A percentile compares a stretch with the other conserved stretches of the same genome.
These are phyloP conservation scores for Luscinia luscinia DNA, from an alignment of 2,797 vertebrate genomes.

Conservation along the genomic window DNA sequence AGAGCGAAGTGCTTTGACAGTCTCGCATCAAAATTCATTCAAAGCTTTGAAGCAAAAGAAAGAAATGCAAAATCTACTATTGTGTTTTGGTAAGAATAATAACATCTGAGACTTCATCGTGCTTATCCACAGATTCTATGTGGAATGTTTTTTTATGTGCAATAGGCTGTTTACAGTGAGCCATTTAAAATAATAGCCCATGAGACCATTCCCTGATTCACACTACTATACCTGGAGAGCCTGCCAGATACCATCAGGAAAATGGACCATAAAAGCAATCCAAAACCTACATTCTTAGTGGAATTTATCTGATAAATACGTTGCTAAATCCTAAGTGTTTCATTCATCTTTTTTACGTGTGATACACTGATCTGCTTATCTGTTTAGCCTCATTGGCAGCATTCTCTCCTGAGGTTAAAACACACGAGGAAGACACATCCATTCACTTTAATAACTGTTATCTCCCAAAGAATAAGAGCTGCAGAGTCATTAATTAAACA, in stretches of 20 bases:
- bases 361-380: constrained; percentile 7
- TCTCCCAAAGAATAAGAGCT: neutral
- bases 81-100: constrained; percentile 11
- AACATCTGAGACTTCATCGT: neutral
- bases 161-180: neutral
- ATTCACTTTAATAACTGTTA: constrained; percentile 14
- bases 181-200: constrained; percentile 41
- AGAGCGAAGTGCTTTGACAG: constrained; percentile 49
- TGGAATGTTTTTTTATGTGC: constrained; percentile 4
- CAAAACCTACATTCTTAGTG: neutral
- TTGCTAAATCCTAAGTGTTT: constrained; percentile 48
- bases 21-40: neutral
- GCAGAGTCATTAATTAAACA: constrained; percentile 37
- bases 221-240: neutral
- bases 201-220: constrained; percentile 35
- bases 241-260: constrained; percentile 49
- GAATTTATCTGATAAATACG: constrained; percentile 55
- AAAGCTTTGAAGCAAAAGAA: constrained; percentile 39
- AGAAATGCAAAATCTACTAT: constrained; percentile 22
- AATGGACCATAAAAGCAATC: constrained; percentile 57
- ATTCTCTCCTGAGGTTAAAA: constrained; percentile 26
- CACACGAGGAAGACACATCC: neutral
- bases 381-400: neutral
- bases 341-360: constrained; percentile 47
- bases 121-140: neutral